Conservation (phyloP, 2,888 invertebrate species). For the Miltochrista miniata region DNA sequence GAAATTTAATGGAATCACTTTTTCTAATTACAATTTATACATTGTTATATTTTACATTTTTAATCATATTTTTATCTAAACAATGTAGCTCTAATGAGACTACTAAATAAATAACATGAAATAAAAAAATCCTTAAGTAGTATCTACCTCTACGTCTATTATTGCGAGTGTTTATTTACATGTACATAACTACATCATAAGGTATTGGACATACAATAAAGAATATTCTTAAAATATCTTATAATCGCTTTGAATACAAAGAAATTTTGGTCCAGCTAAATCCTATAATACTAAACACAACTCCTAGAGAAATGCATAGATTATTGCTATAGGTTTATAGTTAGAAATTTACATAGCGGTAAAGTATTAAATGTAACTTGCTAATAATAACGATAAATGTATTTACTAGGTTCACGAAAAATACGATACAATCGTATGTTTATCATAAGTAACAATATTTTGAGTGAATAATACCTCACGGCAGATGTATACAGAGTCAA, state of each 20-base stretch:
- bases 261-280: constrained; percentile 83
- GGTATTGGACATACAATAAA: constrained; percentile 71
- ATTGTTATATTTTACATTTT: constrained; percentile 74
- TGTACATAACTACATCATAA: constrained; percentile 47
- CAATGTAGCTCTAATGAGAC: constrained; percentile 59
- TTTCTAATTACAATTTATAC: constrained; percentile 82
- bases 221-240: constrained; percentile 59
- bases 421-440: constrained; percentile 40
- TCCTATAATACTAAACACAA: constrained; percentile 76
- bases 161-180: constrained; percentile 78
- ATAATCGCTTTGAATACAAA: constrained; percentile 70
- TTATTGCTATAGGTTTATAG: constrained; percentile 64
- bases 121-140: constrained; percentile 59
- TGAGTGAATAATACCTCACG: constrained; percentile 34
- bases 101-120: constrained; percentile 75
- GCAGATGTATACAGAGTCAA: constrained; percentile 26
- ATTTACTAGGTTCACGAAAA: constrained; percentile 46
- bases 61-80: constrained; percentile 62
- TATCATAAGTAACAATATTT: constrained; percentile 39
- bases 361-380: constrained; percentile 42
- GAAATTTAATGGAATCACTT: constrained; percentile 81
- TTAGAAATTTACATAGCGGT: constrained; percentile 60
- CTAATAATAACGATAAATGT: constrained; percentile 47
- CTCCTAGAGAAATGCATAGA: constrained; percentile 66
- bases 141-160: constrained; percentile 71